Percentiles rank a stretch among this genome's conserved stretches.
These are phyloP conservation scores for Limosa lapponica DNA, from an alignment of 2,797 vertebrate species.

Conservation along the genomic window DNA sequence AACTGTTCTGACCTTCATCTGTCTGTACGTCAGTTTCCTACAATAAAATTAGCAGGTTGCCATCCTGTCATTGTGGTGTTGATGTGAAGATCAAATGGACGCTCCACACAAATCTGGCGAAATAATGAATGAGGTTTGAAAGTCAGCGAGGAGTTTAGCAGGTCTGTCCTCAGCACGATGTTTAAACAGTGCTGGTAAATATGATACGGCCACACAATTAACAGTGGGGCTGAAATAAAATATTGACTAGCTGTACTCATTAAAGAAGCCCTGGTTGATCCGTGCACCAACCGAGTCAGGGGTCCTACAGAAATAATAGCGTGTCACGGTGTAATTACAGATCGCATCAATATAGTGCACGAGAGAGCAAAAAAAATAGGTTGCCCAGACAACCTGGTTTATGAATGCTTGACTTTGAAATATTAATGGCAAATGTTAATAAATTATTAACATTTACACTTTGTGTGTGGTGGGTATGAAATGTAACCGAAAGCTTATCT, in stretches of 20 bases:
- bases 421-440: conserved; percentile 39
- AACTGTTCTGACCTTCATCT: neutral
- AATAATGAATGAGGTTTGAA: neutral
- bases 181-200: neutral
- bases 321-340: neutral
- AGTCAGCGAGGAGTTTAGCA: neutral
- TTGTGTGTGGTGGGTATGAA: neutral
- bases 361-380: neutral
- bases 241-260: conserved; percentile 18
- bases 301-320: neutral
- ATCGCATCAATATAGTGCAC: neutral
- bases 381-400: conserved; percentile 17
- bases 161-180: neutral
- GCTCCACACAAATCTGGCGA: neutral
- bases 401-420: conserved; percentile 1
- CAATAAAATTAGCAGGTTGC: neutral
- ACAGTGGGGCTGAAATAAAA: neutral
- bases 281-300: neutral
- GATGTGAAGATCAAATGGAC: neutral
- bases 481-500: neutral
- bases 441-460: conserved; percentile 37
- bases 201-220: neutral
- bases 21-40: neutral
- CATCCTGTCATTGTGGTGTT: neutral
- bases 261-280: neutral